Evolutionary conservation across 2,888 invertebrate genomes (phyloP).

Genomic region (Diabrotica balteata): DNA sequence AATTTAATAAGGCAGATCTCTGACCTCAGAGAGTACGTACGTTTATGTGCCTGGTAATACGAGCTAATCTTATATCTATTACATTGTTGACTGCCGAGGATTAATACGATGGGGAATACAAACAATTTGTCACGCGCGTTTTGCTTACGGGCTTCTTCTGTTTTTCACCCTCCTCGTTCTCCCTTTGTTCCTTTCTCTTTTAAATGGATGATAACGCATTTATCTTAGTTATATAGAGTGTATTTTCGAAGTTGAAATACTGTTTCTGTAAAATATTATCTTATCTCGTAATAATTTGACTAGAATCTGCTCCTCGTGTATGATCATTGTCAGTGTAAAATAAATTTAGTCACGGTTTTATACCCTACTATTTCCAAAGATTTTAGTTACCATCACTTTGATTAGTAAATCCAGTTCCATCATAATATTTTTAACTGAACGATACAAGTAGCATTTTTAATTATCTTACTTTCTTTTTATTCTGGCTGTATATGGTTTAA

Average conservation of each 20-base stretch:
- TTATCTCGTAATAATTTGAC: neutral
- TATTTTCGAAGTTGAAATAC: neutral
- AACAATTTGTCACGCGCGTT: slow-evolving; percentile 59
- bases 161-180: slow-evolving; percentile 12
- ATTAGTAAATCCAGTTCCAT: too few species aligned
- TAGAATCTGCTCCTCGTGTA: too few species aligned
- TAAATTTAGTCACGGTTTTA: too few species aligned
- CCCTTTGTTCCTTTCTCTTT: slow-evolving; percentile 21
- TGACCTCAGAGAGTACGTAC: slow-evolving; percentile 1
- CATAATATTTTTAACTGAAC: too few species aligned
- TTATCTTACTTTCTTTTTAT: too few species aligned
- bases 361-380: too few species aligned
- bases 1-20: neutral
- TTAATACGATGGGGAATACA: slow-evolving; percentile 59
- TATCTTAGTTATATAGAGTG: slow-evolving; percentile 52
- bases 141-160: slow-evolving; percentile 47
- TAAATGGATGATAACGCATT: slow-evolving; percentile 54
- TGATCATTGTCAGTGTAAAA: too few species aligned
- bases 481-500: too few species aligned
- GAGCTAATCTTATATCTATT: slow-evolving; percentile 58
- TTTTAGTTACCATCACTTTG: too few species aligned
- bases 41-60: slow-evolving; percentile 44
- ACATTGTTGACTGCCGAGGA: slow-evolving; percentile 58
- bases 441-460: too few species aligned
- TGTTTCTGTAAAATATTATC: neutral